Evolutionary conservation across 2,113 vertebrate species (phyloP).

Genomic region (Bubalus kerabau): DNA sequence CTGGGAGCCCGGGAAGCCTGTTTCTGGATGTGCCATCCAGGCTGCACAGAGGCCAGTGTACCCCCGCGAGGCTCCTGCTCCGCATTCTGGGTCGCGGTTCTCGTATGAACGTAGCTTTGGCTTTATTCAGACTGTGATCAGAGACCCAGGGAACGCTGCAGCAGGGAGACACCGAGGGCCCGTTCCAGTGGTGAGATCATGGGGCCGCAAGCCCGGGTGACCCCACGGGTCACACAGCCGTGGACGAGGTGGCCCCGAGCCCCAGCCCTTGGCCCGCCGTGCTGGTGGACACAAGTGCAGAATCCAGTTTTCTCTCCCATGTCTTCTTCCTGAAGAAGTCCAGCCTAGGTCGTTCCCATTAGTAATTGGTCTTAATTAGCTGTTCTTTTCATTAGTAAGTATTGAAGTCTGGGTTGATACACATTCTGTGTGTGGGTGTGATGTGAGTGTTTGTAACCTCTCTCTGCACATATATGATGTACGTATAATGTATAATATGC

Average conservation of each 20-base stretch:
- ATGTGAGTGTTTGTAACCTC: no score
- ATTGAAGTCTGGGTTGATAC: no score
- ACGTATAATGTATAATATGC: accelerated
- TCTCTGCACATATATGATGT: accelerated
- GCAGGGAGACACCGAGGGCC: not conserved
- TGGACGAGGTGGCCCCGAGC: accelerated
- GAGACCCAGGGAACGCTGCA: not conserved
- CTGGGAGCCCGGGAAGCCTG: not conserved
- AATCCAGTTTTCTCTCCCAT: not conserved
- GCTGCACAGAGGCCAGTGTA: accelerated
- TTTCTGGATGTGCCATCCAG: not conserved
- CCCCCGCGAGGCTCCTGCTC: accelerated
- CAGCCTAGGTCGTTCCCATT: not conserved
- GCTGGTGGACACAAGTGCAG: not conserved
- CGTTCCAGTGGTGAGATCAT: not conserved
- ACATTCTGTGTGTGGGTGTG: accelerated
- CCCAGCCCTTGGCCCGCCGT: accelerated
- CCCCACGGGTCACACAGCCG: not conserved
- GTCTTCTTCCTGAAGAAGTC: not conserved
- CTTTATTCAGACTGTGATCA: not conserved
- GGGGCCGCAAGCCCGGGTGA: accelerated
- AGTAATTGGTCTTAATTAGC: accelerated
- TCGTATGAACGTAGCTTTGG: not conserved
- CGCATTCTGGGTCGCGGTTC: not conserved
- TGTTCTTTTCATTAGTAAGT: not conserved